phyloP scores from a whole-genome alignment of 2,888 invertebrate species.

The Agonum fuliginosum region DNA sequence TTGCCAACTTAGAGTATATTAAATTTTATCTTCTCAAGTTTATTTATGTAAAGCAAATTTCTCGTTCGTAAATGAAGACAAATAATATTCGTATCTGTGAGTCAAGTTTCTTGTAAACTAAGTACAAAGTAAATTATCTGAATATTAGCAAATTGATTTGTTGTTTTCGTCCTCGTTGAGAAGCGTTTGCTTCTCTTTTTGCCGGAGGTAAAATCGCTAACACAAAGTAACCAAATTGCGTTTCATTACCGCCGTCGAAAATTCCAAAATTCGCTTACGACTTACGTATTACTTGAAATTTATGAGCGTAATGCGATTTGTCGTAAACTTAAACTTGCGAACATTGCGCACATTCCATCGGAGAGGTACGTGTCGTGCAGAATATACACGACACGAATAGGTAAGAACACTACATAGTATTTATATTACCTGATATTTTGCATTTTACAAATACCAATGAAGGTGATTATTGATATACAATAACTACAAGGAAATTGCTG shows the following conservation, averaged over 20 bases:
- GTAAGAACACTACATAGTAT: slow-evolving; percentile 10
- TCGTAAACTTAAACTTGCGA: slow-evolving; percentile 40
- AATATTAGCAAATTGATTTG: neutral
- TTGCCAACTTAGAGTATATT: neutral
- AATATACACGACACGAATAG: no score
- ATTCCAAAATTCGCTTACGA: slow-evolving; percentile 43
- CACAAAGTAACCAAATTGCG: slow-evolving; percentile 41
- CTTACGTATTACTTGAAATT: slow-evolving; percentile 41
- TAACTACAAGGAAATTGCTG: no score
- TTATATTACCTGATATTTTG: slow-evolving; percentile 7
- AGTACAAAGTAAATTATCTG: neutral
- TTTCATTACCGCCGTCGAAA: slow-evolving; percentile 37
- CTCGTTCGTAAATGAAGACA: neutral
- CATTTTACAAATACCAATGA: no score
- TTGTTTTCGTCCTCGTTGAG: neutral
- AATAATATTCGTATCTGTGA: no score
- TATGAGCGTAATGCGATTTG: slow-evolving; percentile 41
- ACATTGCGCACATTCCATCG: slow-evolving; percentile 21
- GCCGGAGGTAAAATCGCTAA: neutral
- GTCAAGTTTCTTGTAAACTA: neutral
- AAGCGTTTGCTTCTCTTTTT: neutral
- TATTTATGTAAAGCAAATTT: neutral
- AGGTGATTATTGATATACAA: no score
- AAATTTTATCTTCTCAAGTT: neutral
- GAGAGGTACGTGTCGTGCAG: neutral